These are phyloP conservation scores for Nephrocerus scutellatus DNA, from an alignment of 2,888 invertebrate genomes.

Conservation along the genomic window DNA sequence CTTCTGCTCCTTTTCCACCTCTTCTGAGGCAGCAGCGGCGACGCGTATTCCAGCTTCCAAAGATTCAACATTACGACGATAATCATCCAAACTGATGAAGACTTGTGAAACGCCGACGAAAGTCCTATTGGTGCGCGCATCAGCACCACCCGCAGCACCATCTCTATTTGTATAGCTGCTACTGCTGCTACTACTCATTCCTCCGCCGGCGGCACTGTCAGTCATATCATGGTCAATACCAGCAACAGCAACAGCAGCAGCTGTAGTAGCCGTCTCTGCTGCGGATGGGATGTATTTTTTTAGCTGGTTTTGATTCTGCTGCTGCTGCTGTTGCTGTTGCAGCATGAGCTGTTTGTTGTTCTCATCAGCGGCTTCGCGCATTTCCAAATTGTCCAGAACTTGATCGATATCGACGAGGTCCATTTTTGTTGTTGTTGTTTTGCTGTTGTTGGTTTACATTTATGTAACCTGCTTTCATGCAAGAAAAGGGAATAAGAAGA, in stretches of 20 bases:
- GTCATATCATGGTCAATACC: constrained; percentile 5
- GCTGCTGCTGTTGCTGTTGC: constrained; percentile 11
- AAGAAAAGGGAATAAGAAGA: no score
- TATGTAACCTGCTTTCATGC: no score
- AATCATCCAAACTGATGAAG: constrained; percentile 58
- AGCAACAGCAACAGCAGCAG: constrained; percentile 14
- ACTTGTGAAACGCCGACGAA: constrained; percentile 57
- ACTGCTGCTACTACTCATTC: constrained; percentile 2
- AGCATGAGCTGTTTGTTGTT: constrained; percentile 14
- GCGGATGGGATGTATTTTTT: not conserved
- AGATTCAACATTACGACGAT: constrained; percentile 43
- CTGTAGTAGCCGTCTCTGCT: constrained; percentile 12
- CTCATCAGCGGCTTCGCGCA: constrained; percentile 53
- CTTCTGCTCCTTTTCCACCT: constrained; percentile 19
- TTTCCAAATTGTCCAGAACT: constrained; percentile 77
- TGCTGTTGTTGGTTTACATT: no score
- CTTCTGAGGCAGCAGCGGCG: constrained; percentile 22
- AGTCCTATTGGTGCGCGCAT: constrained; percentile 36
- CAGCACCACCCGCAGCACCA: constrained; percentile 32
- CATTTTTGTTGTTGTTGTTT: no score
- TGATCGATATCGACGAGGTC: constrained; percentile 69
- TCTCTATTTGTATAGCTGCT: constrained; percentile 30
- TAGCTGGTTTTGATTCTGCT: not conserved
- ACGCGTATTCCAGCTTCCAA: constrained; percentile 22
- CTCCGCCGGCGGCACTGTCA: not conserved